Percentiles rank a stretch among this genome's conserved stretches.
These are phyloP conservation scores for Battus philenor DNA, from an alignment of 1,140 invertebrate genomes.

Conservation along the genomic window DNA sequence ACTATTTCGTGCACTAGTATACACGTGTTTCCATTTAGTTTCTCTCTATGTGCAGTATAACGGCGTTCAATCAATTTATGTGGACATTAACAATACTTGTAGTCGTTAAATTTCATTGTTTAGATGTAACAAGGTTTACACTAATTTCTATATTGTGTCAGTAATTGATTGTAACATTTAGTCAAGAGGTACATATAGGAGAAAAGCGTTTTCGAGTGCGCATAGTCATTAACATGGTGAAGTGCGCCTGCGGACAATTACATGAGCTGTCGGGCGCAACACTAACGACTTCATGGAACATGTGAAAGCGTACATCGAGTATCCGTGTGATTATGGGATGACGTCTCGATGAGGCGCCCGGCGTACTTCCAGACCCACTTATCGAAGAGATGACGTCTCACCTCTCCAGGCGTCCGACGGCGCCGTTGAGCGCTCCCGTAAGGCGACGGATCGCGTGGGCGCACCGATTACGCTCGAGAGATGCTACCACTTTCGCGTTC, in stretches of 20 bases:
- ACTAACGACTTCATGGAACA: slow-evolving; percentile 41
- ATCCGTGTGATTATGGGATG: slow-evolving; percentile 13
- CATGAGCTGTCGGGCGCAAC: slow-evolving; percentile 35
- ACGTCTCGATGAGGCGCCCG: slow-evolving; percentile 14
- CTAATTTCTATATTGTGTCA: no score
- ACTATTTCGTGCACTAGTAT: not conserved
- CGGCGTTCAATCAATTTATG: no score
- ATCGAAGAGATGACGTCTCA: slow-evolving; percentile 21
- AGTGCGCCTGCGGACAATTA: slow-evolving; percentile 30
- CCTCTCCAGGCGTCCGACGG: slow-evolving; percentile 13
- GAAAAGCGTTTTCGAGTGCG: not conserved
- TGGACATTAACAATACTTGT: no score
- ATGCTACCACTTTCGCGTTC: slow-evolving; percentile 9
- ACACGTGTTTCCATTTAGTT: no score
- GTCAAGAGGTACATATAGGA: no score
- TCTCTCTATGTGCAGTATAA: no score
- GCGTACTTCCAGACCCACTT: slow-evolving; percentile 13
- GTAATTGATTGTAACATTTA: no score
- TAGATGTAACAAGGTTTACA: no score
- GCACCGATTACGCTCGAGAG: slow-evolving; percentile 3
- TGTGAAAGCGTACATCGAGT: slow-evolving; percentile 18
- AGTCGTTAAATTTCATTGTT: no score
- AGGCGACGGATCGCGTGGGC: slow-evolving; percentile 19
- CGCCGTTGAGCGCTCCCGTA: slow-evolving; percentile 32
- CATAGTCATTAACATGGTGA: slow-evolving; percentile 37